Evolutionary conservation across 2,888 invertebrate genomes (phyloP).

Genomic region (Tromatobia lineatoria): DNA sequence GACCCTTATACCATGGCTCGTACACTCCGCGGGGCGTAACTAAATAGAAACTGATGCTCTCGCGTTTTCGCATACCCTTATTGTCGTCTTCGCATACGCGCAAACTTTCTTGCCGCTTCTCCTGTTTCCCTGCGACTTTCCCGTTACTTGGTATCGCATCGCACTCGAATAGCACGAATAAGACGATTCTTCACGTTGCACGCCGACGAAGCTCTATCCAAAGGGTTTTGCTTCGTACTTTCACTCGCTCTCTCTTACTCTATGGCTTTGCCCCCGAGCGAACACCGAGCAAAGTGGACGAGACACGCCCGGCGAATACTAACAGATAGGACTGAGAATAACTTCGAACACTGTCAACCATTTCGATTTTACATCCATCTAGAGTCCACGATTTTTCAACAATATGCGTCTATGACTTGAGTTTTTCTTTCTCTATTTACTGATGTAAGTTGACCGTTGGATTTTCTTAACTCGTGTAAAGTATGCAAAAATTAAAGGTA

Average conservation of each 20-base stretch:
- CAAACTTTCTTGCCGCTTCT: constrained; percentile 76
- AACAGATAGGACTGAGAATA: constrained; percentile 66
- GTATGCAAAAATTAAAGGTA: too few relatives aligned
- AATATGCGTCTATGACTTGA: neutral
- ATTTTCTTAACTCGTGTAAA: neutral
- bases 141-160: constrained; percentile 43
- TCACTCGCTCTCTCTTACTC: constrained; percentile 50
- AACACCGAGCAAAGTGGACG: constrained; percentile 75
- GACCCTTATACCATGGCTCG: constrained; percentile 68
- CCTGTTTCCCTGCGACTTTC: constrained; percentile 50
- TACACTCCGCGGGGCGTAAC: constrained; percentile 77
- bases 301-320: constrained; percentile 75
- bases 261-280: constrained; percentile 61
- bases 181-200: constrained; percentile 82
- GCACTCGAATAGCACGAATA: constrained; percentile 73
- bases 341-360: constrained; percentile 64
- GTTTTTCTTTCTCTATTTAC: neutral
- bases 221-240: constrained; percentile 36
- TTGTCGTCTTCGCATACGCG: constrained; percentile 78
- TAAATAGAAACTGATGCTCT: constrained; percentile 81
- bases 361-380: constrained; percentile 19
- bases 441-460: too few relatives aligned
- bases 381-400: neutral
- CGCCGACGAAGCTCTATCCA: constrained; percentile 52
- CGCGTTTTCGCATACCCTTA: constrained; percentile 77